Base-by-base conservation (phyloP, 2,797 vertebrate species). In the Chanos chanos region DNA sequence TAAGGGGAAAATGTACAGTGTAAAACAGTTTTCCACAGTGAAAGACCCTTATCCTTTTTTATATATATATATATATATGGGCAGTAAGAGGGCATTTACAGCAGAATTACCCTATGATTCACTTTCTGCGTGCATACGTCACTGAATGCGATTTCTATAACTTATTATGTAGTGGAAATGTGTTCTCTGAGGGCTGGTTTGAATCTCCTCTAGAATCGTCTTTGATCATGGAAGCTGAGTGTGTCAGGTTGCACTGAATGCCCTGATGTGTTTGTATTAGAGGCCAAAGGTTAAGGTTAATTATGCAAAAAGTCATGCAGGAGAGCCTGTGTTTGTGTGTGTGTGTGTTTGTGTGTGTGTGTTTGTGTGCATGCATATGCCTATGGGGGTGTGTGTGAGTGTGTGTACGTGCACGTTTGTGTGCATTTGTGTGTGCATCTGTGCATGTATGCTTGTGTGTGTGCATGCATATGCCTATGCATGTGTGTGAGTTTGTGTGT, bases 281-380 rank as follows among this genome's bases (percentile, higher is more conserved):
- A 67, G 70, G 61, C 75, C 63, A 78, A 71, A 70, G 76, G 76
- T 76, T 76, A 71, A 27, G 31, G 65, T 78, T 73, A 58, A 71
- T 70, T 68, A 54, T 30, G 59, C 37, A 41, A 72, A 44, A 28
- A 65, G 28, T 61, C 25, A 30, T 45, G 41, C 39, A 40, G 40
- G 47, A 31, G 33, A n/a, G n/a, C n/a, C n/a, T n/a, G 37, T 16
- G 37, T 21, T 37, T 45, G 25, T 60, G 54, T 18, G 45, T 51
- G 37, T 18, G 28, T 39, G n/a, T 21, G 27, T 24, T 41, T 12
- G 16, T 61, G 64, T 18, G 12, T 31, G 8, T 12, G 10, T 33
- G 50, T 49, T 28, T 36, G 40, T 24, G 36, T 15, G 36, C 37
- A 36, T 37, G 36, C 37, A n/a, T 37, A 36, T 39, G 37, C 36